Conservation (phyloP, 2,888 invertebrate genomes). For the Helleia helle region DNA sequence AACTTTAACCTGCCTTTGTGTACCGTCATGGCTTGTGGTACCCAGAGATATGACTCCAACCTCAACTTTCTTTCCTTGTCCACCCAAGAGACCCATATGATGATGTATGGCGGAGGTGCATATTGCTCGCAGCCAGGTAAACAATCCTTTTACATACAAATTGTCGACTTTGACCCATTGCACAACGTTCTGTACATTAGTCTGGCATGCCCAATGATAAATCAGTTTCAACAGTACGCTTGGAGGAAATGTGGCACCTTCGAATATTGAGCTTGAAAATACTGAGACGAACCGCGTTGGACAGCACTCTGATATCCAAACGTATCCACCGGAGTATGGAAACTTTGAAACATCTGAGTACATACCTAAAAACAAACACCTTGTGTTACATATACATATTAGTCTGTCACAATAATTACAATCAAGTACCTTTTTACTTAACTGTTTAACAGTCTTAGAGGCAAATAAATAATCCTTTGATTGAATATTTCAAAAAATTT, state of each 20-base stretch:
- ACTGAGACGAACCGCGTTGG: constrained; percentile 89
- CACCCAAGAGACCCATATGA: constrained; percentile 82
- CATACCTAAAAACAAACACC: constrained; percentile 73
- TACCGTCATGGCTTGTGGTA: constrained; percentile 86
- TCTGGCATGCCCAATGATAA: constrained; percentile 95
- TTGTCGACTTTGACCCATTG: constrained; percentile 86
- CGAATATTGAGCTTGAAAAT: constrained; percentile 90
- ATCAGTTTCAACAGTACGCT: constrained; percentile 86
- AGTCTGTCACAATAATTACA: neutral
- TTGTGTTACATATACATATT: constrained; percentile 4
- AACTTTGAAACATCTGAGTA: constrained; percentile 90
- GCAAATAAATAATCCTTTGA: no score
- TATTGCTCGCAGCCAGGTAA: constrained; percentile 77
- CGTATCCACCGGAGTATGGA: constrained; percentile 91
- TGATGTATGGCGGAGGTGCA: constrained; percentile 88
- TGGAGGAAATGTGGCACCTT: constrained; percentile 88
- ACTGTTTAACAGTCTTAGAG: no score
- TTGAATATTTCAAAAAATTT: no score
- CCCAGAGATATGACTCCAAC: constrained; percentile 91
- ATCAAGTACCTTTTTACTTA: no score
- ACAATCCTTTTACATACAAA: constrained; percentile 75
- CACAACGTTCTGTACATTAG: constrained; percentile 89
- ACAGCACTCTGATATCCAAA: constrained; percentile 93
- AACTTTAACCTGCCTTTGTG: constrained; percentile 86
- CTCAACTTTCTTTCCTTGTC: constrained; percentile 80